These are phyloP conservation scores for Lemur catta DNA, from an alignment of 2,797 vertebrate genomes.

Conservation along the genomic window DNA sequence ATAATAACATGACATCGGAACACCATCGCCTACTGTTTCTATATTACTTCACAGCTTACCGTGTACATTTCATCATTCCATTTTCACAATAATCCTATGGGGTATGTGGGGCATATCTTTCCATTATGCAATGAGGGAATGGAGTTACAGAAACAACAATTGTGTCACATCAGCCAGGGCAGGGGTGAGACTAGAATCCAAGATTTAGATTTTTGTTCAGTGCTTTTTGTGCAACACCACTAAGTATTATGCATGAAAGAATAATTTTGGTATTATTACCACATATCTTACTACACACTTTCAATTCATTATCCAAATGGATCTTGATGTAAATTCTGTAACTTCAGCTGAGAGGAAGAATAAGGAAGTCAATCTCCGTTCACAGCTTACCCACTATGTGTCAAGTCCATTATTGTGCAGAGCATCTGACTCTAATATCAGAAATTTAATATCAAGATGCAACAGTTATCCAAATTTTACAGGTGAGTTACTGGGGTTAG, in stretches of 20 bases:
- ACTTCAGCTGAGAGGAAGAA: not conserved
- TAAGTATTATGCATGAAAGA: not conserved
- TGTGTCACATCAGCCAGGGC: no score
- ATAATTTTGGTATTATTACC: not conserved
- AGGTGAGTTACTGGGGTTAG: not conserved
- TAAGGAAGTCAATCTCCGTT: not conserved
- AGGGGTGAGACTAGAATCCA: not conserved
- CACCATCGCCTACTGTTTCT: not conserved
- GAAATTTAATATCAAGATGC: not conserved
- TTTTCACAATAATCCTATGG: not conserved
- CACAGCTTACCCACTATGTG: not conserved
- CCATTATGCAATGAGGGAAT: not conserved
- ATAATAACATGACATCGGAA: not conserved
- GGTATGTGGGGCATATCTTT: not conserved
- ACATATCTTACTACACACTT: not conserved
- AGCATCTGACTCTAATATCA: not conserved
- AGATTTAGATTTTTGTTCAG: not conserved
- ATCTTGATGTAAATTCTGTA: not conserved
- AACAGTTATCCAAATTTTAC: not conserved
- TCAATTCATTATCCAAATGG: not conserved
- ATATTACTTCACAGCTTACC: not conserved
- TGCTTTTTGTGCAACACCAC: not conserved
- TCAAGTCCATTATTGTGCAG: not conserved
- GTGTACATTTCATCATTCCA: not conserved
- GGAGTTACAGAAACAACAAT: not conserved